phyloP scores from a whole-genome alignment of 2,113 vertebrate genomes.

The Pitta sordida region DNA sequence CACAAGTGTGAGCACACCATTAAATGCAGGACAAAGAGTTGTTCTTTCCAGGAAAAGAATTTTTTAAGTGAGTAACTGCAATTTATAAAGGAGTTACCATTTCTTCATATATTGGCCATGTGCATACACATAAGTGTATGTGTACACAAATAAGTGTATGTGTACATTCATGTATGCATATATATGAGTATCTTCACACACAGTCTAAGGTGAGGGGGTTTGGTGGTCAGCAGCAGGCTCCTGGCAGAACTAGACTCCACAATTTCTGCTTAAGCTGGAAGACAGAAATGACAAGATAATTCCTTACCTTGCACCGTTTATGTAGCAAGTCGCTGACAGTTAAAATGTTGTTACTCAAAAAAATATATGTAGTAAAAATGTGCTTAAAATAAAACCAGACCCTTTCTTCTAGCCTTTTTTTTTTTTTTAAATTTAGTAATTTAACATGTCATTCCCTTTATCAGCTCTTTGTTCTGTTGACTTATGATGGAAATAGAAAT shows the following conservation, averaged over 20 bases:
- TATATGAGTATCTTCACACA: background rate
- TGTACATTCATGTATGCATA: fast-evolving
- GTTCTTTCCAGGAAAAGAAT: background rate
- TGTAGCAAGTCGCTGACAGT: background rate
- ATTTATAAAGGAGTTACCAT: background rate
- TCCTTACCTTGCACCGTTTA: background rate
- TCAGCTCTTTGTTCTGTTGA: slow-evolving; percentile 74
- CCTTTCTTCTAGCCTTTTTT: background rate
- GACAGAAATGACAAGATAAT: slow-evolving; percentile 10
- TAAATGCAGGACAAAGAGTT: background rate
- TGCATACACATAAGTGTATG: fast-evolving
- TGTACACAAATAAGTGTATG: fast-evolving
- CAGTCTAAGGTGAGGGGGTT: background rate
- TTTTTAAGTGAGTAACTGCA: background rate
- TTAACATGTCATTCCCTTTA: slow-evolving; percentile 58
- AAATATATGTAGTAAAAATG: slow-evolving; percentile 7
- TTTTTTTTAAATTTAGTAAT: slow-evolving; percentile 57
- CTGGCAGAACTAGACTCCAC: background rate
- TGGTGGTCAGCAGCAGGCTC: background rate
- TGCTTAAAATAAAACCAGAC: background rate
- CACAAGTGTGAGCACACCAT: background rate
- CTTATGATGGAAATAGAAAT: slow-evolving; percentile 65
- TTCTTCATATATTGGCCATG: background rate
- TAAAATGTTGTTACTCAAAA: background rate
- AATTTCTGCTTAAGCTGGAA: background rate